phyloP scores from a whole-genome alignment of 2,113 vertebrate species.

The Thermophis baileyi region DNA sequence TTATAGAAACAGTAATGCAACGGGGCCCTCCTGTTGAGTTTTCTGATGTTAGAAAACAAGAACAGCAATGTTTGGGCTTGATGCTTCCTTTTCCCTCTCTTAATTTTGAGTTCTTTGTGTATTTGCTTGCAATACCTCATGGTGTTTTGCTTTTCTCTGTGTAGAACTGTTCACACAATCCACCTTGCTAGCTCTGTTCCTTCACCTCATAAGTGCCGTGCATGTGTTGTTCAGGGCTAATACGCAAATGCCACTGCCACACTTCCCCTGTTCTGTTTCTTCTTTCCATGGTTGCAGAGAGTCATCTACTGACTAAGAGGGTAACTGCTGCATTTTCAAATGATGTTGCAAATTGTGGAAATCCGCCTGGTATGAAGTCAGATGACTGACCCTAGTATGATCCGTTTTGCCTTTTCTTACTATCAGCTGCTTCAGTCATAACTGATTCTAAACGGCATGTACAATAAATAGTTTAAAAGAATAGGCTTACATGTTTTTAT shows the following conservation, averaged over 20 bases:
- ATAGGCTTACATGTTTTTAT: neutral
- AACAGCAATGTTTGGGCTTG: neutral
- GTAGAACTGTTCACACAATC: neutral
- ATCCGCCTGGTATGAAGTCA: neutral
- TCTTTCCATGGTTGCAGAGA: neutral
- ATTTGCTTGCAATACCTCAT: neutral
- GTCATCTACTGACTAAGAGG: neutral
- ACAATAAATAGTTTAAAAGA: neutral
- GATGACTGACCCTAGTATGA: neutral
- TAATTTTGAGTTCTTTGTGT: neutral
- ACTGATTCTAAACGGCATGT: neutral
- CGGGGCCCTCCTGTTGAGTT: neutral
- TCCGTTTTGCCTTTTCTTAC: neutral
- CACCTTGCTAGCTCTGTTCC: neutral
- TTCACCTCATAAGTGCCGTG: neutral
- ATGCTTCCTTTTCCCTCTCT: neutral
- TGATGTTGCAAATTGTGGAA: neutral
- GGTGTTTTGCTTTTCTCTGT: neutral
- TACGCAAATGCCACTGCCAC: neutral
- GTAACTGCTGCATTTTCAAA: neutral
- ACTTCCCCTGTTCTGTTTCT: neutral
- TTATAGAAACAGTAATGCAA: neutral
- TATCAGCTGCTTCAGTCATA: neutral
- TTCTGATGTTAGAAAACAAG: neutral
- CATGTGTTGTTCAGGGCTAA: neutral